A percentile compares a stretch with the other conserved stretches of the same genome.
Conservation (phyloP, 2,888 invertebrate genomes). For the Hypercompe scribonia region DNA sequence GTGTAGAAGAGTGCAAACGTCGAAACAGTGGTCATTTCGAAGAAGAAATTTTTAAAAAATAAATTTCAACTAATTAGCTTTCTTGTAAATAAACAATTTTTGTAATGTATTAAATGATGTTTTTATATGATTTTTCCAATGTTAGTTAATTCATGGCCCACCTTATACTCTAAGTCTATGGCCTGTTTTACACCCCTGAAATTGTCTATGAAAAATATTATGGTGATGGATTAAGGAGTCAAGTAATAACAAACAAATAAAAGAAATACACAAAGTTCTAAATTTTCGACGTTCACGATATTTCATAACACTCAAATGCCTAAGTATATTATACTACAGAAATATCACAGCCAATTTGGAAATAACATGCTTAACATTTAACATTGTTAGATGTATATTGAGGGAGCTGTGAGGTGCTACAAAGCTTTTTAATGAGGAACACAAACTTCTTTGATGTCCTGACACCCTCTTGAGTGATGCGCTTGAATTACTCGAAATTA, state of each 20-base stretch:
- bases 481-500: neutral
- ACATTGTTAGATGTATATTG: neutral
- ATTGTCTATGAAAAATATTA: neutral
- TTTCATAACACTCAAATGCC: neutral
- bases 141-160: too few species aligned
- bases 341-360: neutral
- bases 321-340: neutral
- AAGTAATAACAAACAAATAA: neutral
- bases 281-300: neutral
- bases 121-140: too few species aligned
- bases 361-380: neutral
- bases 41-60: too few species aligned
- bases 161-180: too few species aligned
- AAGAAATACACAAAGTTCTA: neutral
- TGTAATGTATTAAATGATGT: too few species aligned
- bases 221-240: neutral
- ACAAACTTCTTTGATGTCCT: constrained; percentile 1
- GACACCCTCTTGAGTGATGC: neutral
- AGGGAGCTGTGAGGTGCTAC: neutral
- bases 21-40: too few species aligned
- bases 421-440: constrained; percentile 1
- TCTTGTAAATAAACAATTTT: too few species aligned
- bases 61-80: too few species aligned
- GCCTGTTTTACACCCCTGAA: too few species aligned
- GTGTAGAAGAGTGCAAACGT: too few species aligned